Conservation (phyloP, 1,140 invertebrate species). For the Oscheius sp. region DNA sequence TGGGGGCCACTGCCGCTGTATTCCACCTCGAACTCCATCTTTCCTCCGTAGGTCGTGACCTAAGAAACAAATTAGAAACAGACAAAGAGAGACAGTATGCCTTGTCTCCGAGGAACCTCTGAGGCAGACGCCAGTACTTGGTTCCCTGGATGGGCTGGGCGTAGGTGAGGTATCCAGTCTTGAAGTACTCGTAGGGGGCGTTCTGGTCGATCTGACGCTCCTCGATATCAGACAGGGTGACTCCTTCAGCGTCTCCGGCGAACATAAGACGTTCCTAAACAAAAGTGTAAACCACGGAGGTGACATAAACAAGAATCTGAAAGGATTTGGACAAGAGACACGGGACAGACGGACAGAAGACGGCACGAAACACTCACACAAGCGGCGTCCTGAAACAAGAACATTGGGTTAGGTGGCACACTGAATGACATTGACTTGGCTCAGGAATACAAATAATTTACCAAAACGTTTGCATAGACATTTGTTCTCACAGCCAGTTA, state of each 20-base stretch:
- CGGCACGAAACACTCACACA: constrained; percentile 43
- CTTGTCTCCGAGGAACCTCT: constrained; percentile 82
- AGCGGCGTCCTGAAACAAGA: constrained; percentile 44
- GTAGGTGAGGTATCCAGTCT: constrained; percentile 50
- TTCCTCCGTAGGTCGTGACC: constrained; percentile 58
- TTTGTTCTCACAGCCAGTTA: constrained; percentile 1
- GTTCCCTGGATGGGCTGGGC: constrained; percentile 52
- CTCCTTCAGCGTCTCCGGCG: constrained; percentile 52
- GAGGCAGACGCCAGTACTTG: constrained; percentile 78
- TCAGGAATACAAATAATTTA: constrained; percentile 24
- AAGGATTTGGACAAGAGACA: constrained; percentile 37
- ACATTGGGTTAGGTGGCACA: not conserved
- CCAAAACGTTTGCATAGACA: no score
- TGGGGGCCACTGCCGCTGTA: constrained; percentile 47
- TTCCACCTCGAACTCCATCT: constrained; percentile 53
- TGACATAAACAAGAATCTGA: constrained; percentile 17
- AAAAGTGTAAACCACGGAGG: not conserved
- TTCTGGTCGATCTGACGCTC: constrained; percentile 36
- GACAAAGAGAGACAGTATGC: constrained; percentile 62
- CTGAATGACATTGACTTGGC: not conserved
- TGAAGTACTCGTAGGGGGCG: constrained; percentile 44
- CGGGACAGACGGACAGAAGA: constrained; percentile 25
- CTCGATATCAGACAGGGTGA: constrained; percentile 51
- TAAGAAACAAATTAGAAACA: constrained; percentile 31
- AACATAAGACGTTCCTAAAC: constrained; percentile 61